Percentiles rank a stretch among this genome's conserved stretches.
phyloP scores from a whole-genome alignment of 2,113 vertebrate species.

The Chascanopsetta lugubris region DNA sequence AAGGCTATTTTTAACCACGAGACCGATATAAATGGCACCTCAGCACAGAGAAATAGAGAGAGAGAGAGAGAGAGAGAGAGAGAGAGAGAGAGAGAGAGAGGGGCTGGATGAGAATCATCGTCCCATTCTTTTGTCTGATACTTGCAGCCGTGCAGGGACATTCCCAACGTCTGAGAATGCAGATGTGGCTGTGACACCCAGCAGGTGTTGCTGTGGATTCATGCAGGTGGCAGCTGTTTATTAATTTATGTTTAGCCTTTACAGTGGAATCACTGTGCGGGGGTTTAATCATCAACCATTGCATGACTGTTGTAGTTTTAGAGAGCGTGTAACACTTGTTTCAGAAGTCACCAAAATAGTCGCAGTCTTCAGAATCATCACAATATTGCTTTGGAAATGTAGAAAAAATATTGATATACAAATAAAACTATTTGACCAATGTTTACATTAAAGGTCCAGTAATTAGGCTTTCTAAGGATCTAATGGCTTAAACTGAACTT shows the following conservation, averaged over 20 bases:
- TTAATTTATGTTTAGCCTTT: neutral
- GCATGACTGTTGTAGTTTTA: neutral
- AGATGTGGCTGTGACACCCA: too few species aligned
- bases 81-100: conserved; percentile 56
- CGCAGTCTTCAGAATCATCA: too few species aligned
- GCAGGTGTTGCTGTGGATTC: neutral
- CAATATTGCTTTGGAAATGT: too few species aligned
- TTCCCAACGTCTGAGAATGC: conserved; percentile 2
- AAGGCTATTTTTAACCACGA: conserved; percentile 73
- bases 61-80: conserved; percentile 56
- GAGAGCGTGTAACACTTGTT: too few species aligned
- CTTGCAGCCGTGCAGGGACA: conserved; percentile 18
- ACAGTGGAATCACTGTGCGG: neutral
- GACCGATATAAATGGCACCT: conserved; percentile 73
- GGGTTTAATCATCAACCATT: too few species aligned
- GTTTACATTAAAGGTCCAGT: too few species aligned
- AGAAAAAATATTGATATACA: too few species aligned
- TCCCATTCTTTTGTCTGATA: conserved; percentile 27
- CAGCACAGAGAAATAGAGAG: conserved; percentile 51
- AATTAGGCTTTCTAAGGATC: too few species aligned
- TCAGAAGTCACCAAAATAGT: too few species aligned
- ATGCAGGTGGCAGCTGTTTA: neutral
- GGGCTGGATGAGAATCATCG: conserved; percentile 53
- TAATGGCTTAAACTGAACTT: too few species aligned
- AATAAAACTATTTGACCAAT: too few species aligned